Evolutionary conservation across 2,797 vertebrate species (phyloP).

Genomic region (Darevskia nairensis): DNA sequence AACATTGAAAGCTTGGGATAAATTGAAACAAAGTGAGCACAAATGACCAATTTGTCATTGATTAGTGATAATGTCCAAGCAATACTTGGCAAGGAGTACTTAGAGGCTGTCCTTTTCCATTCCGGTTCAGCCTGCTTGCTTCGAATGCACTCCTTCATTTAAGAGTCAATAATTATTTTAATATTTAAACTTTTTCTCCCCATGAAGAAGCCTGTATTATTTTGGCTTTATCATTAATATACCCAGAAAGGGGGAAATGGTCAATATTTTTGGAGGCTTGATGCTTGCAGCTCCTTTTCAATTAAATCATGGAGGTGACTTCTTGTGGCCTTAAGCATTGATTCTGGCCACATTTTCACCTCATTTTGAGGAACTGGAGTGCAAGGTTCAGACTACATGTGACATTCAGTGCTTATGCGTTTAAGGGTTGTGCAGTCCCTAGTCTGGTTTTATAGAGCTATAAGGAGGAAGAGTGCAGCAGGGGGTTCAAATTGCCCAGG

Average conservation of each 20-base stretch:
- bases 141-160: background rate
- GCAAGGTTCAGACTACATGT: background rate
- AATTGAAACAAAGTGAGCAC: background rate
- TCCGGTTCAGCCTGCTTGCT: background rate
- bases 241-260: background rate
- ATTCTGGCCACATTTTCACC: too few relatives aligned
- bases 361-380: background rate
- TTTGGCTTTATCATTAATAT: background rate
- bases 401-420: background rate
- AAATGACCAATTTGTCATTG: conserved; percentile 1
- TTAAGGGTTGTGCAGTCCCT: too few relatives aligned
- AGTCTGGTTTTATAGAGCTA: too few relatives aligned
- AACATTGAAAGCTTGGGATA: background rate
- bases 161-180: background rate
- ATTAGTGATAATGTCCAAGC: background rate
- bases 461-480: too few relatives aligned
- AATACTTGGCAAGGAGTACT: background rate
- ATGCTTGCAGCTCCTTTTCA: background rate
- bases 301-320: background rate
- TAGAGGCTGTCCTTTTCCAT: background rate
- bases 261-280: background rate
- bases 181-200: background rate
- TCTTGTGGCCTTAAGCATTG: background rate
- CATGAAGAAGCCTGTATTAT: background rate
- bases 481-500: too few relatives aligned